Conservation (phyloP, 2,888 invertebrate species). For the Lasioglossum malachurum region DNA sequence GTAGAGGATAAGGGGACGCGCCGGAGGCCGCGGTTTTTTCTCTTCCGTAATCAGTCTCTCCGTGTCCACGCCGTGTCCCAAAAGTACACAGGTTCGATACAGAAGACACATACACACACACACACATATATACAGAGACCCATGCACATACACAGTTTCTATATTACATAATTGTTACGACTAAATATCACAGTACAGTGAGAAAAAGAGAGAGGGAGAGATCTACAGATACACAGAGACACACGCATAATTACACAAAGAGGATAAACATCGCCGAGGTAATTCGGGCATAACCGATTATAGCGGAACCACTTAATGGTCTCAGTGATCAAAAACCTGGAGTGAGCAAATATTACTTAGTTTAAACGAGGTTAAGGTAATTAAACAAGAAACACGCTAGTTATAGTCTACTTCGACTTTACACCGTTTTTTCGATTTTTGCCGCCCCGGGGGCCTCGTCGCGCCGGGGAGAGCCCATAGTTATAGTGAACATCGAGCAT, state of each 20-base stretch:
- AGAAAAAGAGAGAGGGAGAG: not conserved
- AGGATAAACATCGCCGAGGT: constrained; percentile 12
- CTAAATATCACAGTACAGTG: constrained; percentile 12
- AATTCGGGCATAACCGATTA: constrained; percentile 10
- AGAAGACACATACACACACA: not conserved
- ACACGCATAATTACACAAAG: constrained; percentile 3
- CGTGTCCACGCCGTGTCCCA: constrained; percentile 22
- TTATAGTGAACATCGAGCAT: constrained; percentile 66
- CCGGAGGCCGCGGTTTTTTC: constrained; percentile 29
- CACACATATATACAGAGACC: not conserved
- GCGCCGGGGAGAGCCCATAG: constrained; percentile 34
- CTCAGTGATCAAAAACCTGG: constrained; percentile 47
- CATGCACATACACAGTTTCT: constrained; percentile 4
- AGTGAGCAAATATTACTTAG: constrained; percentile 50
- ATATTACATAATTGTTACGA: constrained; percentile 26
- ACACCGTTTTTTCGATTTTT: constrained; percentile 54
- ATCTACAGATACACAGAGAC: not conserved
- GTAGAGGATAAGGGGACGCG: constrained; percentile 50
- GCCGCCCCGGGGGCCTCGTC: not conserved
- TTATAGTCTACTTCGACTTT: constrained; percentile 29
- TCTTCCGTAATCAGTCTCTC: constrained; percentile 53
- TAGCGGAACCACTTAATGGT: constrained; percentile 54
- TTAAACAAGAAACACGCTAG: constrained; percentile 25
- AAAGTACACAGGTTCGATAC: not conserved
- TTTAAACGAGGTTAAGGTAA: constrained; percentile 23